Evolutionary conservation across 2,113 vertebrate genomes (phyloP), one percentile per base, ranked within the genome.

Genomic region (Aspiorhynchus laticeps): DNA sequence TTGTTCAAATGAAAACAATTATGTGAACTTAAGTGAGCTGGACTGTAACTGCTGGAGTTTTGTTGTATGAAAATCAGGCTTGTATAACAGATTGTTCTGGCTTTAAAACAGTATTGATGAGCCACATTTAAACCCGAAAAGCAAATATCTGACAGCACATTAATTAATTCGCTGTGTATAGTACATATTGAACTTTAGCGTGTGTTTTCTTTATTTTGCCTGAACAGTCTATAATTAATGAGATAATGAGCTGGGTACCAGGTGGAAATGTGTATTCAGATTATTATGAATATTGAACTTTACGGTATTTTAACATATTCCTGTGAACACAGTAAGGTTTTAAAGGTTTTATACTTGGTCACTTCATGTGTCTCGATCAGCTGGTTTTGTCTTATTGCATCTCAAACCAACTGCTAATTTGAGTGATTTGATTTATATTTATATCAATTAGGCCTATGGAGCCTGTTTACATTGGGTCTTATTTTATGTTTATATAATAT

Each of bases 1-100:
- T 80, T 80, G 21, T 38, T 59, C 31, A 59, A 61, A 80, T 41
- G 7, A 80, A 59, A 59, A n/a, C 51, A 80, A n/a, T 56, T 56
- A 79, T 24, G 77, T 38, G 31, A 59, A 59, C 48, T 56, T 24
- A 24, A 59, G 31, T 26, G 7, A 11, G 78, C 78, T 80, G 24
- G 33, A 26, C 21, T 36, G 11, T 38, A 21, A 53, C 26, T 51
- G n/a, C n/a, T 53, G 26, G 7, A 28, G 9, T 79, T 33, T 19
- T 33, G 0, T 71, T 71, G 67, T 71, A 19, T 71, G 33, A 38
- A 38, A 38, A 5, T n/a, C 5, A 61, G 28, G 17, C 46, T 38
- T 80, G 53, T 24, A 9, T 26, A 33, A 80, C 36, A 26, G 33
- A 26, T 63, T 41, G 33, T 82, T 67, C 59, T 46, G 80, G 15